Evolutionary conservation across 1,140 invertebrate genomes (phyloP).

Genomic region (Tetragnatha versicolor): DNA sequence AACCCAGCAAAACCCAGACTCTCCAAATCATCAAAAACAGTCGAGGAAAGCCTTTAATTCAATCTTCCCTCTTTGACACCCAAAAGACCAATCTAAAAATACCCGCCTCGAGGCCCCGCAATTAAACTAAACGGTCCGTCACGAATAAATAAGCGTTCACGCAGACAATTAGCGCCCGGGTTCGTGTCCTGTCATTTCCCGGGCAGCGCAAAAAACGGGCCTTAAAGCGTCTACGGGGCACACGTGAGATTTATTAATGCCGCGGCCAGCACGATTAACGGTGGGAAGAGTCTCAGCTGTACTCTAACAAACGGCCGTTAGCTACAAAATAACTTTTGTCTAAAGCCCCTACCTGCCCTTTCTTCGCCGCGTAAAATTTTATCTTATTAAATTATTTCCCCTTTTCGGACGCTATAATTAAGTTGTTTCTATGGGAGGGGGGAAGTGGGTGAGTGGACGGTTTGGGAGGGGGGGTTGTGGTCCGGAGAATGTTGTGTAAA

Average conservation of each 20-base stretch:
- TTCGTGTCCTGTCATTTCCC: background rate
- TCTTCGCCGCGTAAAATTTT: background rate
- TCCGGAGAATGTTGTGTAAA: no score
- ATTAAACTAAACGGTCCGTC: no score
- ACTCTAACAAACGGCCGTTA: background rate
- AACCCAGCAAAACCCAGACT: no score
- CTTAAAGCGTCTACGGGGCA: background rate
- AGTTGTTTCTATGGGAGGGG: background rate
- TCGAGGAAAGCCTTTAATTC: no score
- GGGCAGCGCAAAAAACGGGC: background rate
- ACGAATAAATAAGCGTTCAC: no score
- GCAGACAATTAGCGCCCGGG: background rate
- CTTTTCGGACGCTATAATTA: background rate
- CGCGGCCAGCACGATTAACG: background rate
- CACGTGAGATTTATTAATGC: constrained; percentile 11
- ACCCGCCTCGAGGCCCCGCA: no score
- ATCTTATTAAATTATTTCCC: constrained; percentile 3
- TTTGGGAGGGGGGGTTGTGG: no score
- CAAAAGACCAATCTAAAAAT: no score
- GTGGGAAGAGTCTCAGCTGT: background rate
- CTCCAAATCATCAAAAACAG: no score
- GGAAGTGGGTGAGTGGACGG: no score
- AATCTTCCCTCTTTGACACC: no score
- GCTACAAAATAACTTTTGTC: constrained; percentile 7
- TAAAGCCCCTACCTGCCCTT: background rate